Conservation (phyloP, 2,888 invertebrate genomes). For the Hirtodrosophila duncani region DNA sequence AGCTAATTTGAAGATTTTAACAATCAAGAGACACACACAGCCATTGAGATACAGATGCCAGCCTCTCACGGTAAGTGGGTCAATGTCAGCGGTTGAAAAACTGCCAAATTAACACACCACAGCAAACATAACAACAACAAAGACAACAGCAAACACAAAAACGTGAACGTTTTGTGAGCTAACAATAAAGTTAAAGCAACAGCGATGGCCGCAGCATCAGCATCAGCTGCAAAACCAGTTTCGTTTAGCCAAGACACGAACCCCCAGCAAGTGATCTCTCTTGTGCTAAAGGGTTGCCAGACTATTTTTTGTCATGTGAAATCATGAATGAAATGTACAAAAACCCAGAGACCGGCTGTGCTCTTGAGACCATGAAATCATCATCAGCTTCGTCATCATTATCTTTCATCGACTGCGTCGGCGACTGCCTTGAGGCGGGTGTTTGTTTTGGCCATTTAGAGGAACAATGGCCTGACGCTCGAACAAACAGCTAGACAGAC, state of each 20-base stretch:
- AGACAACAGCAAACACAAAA: slow-evolving; percentile 23
- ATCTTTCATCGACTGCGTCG: no score
- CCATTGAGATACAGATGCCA: no score
- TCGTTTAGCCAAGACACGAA: slow-evolving; percentile 59
- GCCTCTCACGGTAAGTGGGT: slow-evolving; percentile 65
- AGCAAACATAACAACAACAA: no score
- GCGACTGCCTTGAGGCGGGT: slow-evolving; percentile 47
- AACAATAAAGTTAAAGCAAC: slow-evolving; percentile 9
- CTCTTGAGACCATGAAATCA: background rate
- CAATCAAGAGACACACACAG: background rate
- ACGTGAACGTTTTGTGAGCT: background rate
- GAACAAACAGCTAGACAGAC: slow-evolving; percentile 49
- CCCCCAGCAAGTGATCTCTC: slow-evolving; percentile 19
- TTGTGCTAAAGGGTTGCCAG: slow-evolving; percentile 63
- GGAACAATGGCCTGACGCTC: no score
- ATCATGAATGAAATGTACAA: slow-evolving; percentile 36
- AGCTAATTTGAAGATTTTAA: slow-evolving; percentile 24
- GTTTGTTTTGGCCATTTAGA: slow-evolving; percentile 62
- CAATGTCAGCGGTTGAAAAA: slow-evolving; percentile 72
- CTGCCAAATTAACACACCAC: slow-evolving; percentile 62
- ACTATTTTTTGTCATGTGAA: no score
- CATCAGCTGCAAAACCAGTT: slow-evolving; percentile 45
- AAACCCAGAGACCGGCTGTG: no score
- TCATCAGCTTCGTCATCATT: slow-evolving; percentile 11
- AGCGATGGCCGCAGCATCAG: background rate